A percentile compares a stretch with the other conserved stretches of the same genome.
phyloP scores from a whole-genome alignment of 1,140 invertebrate genomes.

The Papilio helenus region DNA sequence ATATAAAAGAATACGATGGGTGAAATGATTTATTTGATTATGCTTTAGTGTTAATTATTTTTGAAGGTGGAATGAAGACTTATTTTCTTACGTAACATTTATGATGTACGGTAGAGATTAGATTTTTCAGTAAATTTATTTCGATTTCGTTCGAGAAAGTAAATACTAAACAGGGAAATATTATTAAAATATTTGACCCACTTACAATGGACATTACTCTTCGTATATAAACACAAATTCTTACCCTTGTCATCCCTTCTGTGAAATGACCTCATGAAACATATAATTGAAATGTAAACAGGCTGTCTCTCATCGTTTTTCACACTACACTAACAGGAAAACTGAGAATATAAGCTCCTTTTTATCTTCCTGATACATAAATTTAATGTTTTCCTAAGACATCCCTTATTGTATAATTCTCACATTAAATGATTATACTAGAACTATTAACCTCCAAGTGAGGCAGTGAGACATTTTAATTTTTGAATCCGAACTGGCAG shows the following conservation, averaged over 20 bases:
- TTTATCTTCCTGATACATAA: no score
- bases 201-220: not conserved
- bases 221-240: slow-evolving; percentile 11
- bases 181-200: slow-evolving; percentile 1
- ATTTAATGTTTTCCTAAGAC: no score
- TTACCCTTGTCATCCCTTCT: slow-evolving; percentile 28
- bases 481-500: not conserved
- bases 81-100: no score
- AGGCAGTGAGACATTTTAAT: not conserved
- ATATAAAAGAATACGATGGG: not conserved
- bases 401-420: no score
- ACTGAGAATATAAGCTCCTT: not conserved
- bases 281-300: slow-evolving; percentile 22
- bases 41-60: no score
- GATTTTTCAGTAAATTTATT: no score
- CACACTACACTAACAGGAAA: not conserved
- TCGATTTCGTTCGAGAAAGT: not conserved
- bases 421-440: no score
- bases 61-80: no score
- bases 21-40: not conserved
- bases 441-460: not conserved
- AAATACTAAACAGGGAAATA: not conserved
- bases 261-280: slow-evolving; percentile 15
- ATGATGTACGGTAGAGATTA: no score
- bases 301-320: not conserved